Base-by-base conservation (phyloP, 2,888 invertebrate species). In the Steinernema carpocapsae region DNA sequence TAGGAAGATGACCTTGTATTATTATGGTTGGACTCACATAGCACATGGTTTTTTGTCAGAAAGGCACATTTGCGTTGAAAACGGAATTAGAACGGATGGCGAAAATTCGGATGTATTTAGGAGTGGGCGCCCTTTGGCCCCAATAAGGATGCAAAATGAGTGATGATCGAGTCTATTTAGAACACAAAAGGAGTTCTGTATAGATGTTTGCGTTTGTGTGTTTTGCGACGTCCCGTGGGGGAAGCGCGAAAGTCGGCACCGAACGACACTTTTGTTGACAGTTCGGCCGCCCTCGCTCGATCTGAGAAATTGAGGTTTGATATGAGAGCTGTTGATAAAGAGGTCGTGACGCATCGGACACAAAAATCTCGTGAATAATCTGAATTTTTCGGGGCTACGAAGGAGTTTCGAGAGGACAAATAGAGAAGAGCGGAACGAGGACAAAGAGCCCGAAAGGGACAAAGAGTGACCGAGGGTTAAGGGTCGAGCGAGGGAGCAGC, bases 241-340 rank as follows among this genome's bases (percentile, higher is more conserved):
- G 29, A 26, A 32, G 26, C 12, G 22, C 6, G 64, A 64, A 29
- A 52, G 64, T 29, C 32, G 64, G 64, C 64, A 64, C 64, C 32
- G 64, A 26, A 17, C 64, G 64, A 17, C 64, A 29, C 64, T 32
- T 32, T 10, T 64, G 64, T 64, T 64, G 64, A 64, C 64, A 32
- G 32, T 64, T 26, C 29, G 22, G 48, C 3, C 64, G 6, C 29
- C 17, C n/a, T 17, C 3, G 64, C 48, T n/a, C 7, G 48, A 48
- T 19, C 48, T 19, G 48, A 48, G 48, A 48, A 48, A 19, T 17
- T 14, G 48, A 14, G n/a, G 48, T 19, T 37, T 37, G 17, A 14
- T 37, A 7, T 4, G 10, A 32, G 64, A 64, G 32, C 17, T 24
- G 14, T 7, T 7, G 56, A 19, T 64, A 32, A 64, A 29, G 64